Evolutionary conservation across 2,113 vertebrate genomes (phyloP), one percentile per base, ranked within the genome.

Genomic region (Oenanthe oenanthe): DNA sequence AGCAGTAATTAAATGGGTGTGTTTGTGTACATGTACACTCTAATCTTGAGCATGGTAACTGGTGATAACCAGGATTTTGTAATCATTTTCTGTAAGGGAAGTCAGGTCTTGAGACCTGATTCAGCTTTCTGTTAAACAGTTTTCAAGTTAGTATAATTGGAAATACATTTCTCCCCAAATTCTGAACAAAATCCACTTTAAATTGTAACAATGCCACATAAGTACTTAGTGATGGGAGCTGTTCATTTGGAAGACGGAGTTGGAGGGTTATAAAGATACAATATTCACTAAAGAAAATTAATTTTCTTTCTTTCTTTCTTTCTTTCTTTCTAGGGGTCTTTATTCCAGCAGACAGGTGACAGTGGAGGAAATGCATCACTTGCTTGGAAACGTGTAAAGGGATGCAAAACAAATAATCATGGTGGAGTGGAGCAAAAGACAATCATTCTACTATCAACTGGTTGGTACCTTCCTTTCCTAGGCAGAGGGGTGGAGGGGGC

Each of bases 401-500:
- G 98, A 68, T 98, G 98, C 51, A 98, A 98, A 94, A 87, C 97
- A 22, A 98, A 89, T 25, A 95, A 97, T 74, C 97, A 97, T 47
- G 98, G 93, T 71, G 97, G 97, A 71, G 95, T 97, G 94, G 97
- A 98, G 79, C 98, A 98, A 73, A 98, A 98, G 97, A 98, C 99
- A 90, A 98, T 99, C 96, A 97, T 99, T 93, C 97, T 99, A 84
- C 97, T 99, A 97, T 98, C 99, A 56, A 99, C 99, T 97, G 99
- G 99, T 99, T 95, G 97, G 96, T 97, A 89, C 34, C 45, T 70
- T 89, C 62, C 43, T 58, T 92, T 66, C 26, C 25, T 31, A 42
- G 9, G 48, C 45, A 26, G 13, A 53, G 61, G 32, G 43, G 62
- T 42, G 71, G 79, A 28, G 22, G 38, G 63, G 60, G 32, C 66